Evolutionary conservation across 1,140 invertebrate species (phyloP).

Genomic region (Geopemphigus sp.): DNA sequence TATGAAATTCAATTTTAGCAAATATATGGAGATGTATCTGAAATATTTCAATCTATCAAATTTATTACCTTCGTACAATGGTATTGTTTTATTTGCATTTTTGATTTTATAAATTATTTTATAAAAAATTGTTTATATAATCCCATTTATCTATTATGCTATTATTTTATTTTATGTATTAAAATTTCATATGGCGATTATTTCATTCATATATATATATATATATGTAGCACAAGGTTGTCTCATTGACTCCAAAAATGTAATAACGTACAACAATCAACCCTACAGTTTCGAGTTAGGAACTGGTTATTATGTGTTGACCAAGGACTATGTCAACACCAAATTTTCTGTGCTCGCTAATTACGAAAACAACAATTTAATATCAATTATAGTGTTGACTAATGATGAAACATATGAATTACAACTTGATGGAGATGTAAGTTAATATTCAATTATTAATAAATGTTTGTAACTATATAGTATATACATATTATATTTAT

Average conservation of each 20-base stretch:
- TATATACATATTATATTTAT: too few relatives aligned
- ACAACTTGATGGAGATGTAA: neutral
- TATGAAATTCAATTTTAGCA: neutral
- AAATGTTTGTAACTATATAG: too few relatives aligned
- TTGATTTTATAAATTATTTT: neutral
- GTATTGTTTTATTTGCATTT: neutral
- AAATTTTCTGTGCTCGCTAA: conserved; percentile 20
- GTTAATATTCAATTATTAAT: neutral
- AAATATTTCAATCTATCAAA: neutral
- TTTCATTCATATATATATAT: too few relatives aligned
- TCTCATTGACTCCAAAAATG: neutral
- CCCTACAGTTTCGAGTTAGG: neutral
- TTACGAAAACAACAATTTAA: neutral
- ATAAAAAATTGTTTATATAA: neutral
- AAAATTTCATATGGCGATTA: neutral
- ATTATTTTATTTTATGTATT: too few relatives aligned
- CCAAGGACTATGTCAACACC: neutral
- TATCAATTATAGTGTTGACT: neutral
- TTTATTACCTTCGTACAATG: conserved; percentile 8
- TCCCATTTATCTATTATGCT: neutral
- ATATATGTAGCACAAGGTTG: neutral
- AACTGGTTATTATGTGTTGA: conserved; percentile 2
- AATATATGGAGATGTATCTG: neutral
- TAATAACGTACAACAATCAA: neutral
- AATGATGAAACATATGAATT: neutral